Percentiles rank a stretch among this genome's conserved stretches.
These are phyloP conservation scores for Pterocles gutturalis DNA, from an alignment of 2,113 vertebrate species.

Conservation along the genomic window DNA sequence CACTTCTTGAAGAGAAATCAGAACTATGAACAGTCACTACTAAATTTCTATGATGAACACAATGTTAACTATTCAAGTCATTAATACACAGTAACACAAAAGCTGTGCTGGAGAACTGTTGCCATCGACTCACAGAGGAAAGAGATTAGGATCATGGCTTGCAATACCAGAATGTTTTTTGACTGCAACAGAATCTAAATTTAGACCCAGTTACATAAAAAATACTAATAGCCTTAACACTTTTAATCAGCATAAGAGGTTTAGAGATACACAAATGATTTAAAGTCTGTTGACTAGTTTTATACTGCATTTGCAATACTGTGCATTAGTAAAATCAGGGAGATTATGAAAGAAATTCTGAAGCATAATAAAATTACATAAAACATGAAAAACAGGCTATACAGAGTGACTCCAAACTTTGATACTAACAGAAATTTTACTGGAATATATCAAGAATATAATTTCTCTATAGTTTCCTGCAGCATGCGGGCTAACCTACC, in stretches of 20 bases:
- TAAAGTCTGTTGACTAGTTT: conserved; percentile 65
- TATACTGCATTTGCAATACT: conserved; percentile 73
- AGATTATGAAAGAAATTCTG: conserved; percentile 63
- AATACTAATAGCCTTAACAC: conserved; percentile 73
- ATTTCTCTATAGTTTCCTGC: not conserved
- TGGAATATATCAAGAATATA: not conserved
- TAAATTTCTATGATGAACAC: not conserved
- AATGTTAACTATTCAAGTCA: not conserved
- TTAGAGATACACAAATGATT: conserved; percentile 72
- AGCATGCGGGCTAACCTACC: not conserved
- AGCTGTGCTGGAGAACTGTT: not conserved
- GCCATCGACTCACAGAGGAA: not conserved
- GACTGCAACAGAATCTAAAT: conserved; percentile 67
- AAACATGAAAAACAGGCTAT: conserved; percentile 34
- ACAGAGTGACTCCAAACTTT: not conserved
- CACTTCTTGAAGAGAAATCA: not conserved
- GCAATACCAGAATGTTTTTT: conserved; percentile 28
- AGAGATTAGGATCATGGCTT: conserved; percentile 20
- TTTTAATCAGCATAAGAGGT: conserved; percentile 76
- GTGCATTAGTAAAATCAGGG: conserved; percentile 71
- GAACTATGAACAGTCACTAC: not conserved
- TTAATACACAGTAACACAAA: not conserved
- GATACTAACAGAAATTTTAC: not conserved
- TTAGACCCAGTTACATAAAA: conserved; percentile 75
- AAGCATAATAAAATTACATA: conserved; percentile 63